phyloP scores from a whole-genome alignment of 2,113 vertebrate species.

The Condylura cristata region DNA sequence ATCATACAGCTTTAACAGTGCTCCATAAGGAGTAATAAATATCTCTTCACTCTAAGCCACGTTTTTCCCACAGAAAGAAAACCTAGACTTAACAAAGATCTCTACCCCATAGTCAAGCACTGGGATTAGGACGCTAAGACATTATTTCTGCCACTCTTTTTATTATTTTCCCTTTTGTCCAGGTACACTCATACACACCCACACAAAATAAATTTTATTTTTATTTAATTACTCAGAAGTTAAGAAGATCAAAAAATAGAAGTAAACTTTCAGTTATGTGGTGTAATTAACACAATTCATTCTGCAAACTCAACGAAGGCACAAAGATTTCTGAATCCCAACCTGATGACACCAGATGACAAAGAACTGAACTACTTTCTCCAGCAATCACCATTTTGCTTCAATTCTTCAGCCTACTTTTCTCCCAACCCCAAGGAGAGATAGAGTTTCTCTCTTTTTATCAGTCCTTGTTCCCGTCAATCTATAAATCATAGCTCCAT shows the following conservation, averaged over 20 bases:
- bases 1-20: neutral
- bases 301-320: neutral
- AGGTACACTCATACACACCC: neutral
- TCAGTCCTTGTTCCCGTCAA: neutral
- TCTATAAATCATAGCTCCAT: neutral
- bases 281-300: neutral
- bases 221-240: neutral
- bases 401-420: neutral
- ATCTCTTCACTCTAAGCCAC: neutral
- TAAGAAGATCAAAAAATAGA: constrained; percentile 23
- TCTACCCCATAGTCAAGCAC: neutral
- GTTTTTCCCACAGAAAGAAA: neutral
- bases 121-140: neutral
- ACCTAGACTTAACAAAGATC: neutral
- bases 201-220: neutral
- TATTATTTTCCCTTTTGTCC: neutral
- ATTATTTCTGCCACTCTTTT: neutral
- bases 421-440: neutral
- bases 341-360: neutral
- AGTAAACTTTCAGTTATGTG: neutral
- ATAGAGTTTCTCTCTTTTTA: neutral
- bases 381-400: neutral
- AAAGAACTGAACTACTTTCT: neutral
- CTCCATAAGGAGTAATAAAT: neutral
- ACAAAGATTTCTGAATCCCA: neutral